Evolutionary conservation across 2,888 invertebrate species (phyloP).

Genomic region (Ypsolopha sequella): DNA sequence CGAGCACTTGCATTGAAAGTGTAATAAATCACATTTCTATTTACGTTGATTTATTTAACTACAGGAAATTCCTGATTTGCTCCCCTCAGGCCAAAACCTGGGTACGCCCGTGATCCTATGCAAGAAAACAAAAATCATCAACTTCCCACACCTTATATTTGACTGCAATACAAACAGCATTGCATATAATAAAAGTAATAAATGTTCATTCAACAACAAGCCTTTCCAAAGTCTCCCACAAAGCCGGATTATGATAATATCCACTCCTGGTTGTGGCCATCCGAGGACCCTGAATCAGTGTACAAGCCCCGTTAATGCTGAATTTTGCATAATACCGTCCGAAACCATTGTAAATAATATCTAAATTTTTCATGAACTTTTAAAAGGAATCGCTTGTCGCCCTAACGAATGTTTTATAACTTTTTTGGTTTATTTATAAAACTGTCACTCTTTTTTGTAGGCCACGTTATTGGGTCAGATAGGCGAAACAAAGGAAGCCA

Average conservation of each 20-base stretch:
- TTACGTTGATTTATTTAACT: too few species aligned
- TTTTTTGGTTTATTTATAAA: not conserved
- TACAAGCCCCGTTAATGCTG: slow-evolving; percentile 17
- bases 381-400: slow-evolving; percentile 11
- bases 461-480: not conserved
- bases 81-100: too few species aligned
- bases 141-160: too few species aligned
- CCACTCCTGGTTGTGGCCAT: slow-evolving; percentile 16
- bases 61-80: too few species aligned
- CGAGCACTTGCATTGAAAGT: too few species aligned
- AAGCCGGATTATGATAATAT: slow-evolving; percentile 37
- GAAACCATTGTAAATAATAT: slow-evolving; percentile 7
- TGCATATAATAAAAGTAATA: too few species aligned
- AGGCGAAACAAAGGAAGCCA: too few species aligned
- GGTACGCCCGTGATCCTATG: too few species aligned
- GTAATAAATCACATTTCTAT: too few species aligned
- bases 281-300: slow-evolving; percentile 14
- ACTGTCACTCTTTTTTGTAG: not conserved
- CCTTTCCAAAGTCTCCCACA: slow-evolving; percentile 26
- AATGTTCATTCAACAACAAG: slow-evolving; percentile 10
- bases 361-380: slow-evolving; percentile 12
- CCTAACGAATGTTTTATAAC: not conserved
- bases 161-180: too few species aligned
- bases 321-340: slow-evolving; percentile 17
- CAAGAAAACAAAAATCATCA: too few species aligned